Evolutionary conservation across 2,888 invertebrate genomes (phyloP), one percentile per base, ranked within the genome.

Genomic region (Eupithecia inturbata): DNA sequence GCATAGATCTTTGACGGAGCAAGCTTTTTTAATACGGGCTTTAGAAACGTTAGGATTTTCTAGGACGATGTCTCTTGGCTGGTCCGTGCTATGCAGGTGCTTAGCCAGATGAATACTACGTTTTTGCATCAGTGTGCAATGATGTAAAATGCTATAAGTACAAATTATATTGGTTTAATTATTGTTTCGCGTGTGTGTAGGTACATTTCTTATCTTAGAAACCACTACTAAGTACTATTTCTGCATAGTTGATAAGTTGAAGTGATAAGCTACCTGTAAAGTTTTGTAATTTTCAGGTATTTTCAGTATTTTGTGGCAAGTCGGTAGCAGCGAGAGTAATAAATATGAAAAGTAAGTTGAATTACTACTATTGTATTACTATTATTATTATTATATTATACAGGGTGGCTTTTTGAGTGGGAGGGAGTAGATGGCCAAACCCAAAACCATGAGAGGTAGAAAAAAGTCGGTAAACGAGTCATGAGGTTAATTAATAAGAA

Each of bases 281-380:
- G 19, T 31, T 70, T 78, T 78, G 70, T n/a, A n/a, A 36, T 81
- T 88, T 83, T 57, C 87, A 92, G 93, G 89, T 81, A 71, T 90
- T 67, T 79, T 88, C 60, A 82, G 84, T 22, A 73, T 89, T 71
- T 79, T 84, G 36, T 82, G 85, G 79, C 87, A 84, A 80, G 87
- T 86, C 7, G 85, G 83, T 12, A 85, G 85, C 14, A 83, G 85
- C 60, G 80, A 80, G 66, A 78, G 79, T 28, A 86, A 80, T 75
- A 79, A 85, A 80, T 91, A 92, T 86, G 90, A 92, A 31, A 83
- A 90, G 92, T 92, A 82, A 80, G 91, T 64, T 57, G 7, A 22
- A 57, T 57, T 57, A 26, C 7, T 45, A 41, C n/a, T n/a, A 16
- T 39, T 2, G 39, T 12, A 12, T 36, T 36, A n/a, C n/a, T n/a